Evolutionary conservation across 2,888 invertebrate species (phyloP).

Genomic region (Drosophila neonasuta): DNA sequence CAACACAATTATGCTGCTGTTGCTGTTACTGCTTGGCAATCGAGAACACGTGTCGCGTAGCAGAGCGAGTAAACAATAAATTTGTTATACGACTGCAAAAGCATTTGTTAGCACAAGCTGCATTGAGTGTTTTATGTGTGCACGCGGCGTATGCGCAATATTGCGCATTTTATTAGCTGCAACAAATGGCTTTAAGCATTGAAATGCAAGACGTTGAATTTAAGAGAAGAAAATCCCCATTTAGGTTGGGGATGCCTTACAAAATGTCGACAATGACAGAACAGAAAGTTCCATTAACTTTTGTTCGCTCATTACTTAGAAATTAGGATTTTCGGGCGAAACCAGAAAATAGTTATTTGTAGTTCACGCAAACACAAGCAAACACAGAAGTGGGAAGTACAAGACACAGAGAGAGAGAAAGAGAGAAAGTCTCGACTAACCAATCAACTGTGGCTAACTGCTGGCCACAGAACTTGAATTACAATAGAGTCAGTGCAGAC

Average conservation of each 20-base stretch:
- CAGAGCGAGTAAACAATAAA: slow-evolving; percentile 46
- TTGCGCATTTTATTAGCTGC: slow-evolving; percentile 51
- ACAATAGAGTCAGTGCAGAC: slow-evolving; percentile 47
- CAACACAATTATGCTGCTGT: slow-evolving; percentile 33
- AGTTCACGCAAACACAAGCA: slow-evolving; percentile 32
- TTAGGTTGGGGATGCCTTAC: background rate
- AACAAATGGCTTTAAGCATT: slow-evolving; percentile 46
- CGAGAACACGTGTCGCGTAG: slow-evolving; percentile 48
- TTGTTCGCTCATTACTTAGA: slow-evolving; percentile 59
- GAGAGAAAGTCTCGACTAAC: slow-evolving; percentile 60
- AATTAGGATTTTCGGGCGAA: slow-evolving; percentile 54
- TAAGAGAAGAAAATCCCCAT: slow-evolving; percentile 2
- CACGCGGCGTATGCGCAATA: slow-evolving; percentile 65
- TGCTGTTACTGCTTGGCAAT: slow-evolving; percentile 38
- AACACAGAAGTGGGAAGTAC: slow-evolving; percentile 10
- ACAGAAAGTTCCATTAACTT: slow-evolving; percentile 73
- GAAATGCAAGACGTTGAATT: slow-evolving; percentile 32
- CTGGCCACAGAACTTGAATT: slow-evolving; percentile 76
- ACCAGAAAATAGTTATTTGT: slow-evolving; percentile 40
- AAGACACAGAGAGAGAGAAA: slow-evolving; percentile 21
- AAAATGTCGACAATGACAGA: slow-evolving; percentile 41
- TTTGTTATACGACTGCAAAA: slow-evolving; percentile 39
- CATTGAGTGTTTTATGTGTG: slow-evolving; percentile 50
- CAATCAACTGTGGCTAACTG: slow-evolving; percentile 78
- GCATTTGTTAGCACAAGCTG: slow-evolving; percentile 30